Conservation (phyloP, 1,140 invertebrate species). For the Arion vulgaris region DNA sequence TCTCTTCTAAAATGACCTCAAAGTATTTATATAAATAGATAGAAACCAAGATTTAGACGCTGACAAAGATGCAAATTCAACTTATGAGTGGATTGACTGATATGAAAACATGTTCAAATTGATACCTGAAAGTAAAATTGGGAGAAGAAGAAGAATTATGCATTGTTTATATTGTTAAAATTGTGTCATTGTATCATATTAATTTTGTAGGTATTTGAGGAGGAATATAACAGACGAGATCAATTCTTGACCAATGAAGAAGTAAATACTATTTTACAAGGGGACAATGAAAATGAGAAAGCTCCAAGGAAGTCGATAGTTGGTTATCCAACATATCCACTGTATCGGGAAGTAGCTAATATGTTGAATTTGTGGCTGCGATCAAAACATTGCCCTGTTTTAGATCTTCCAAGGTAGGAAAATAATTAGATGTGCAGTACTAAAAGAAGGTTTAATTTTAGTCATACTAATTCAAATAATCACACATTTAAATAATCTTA, state of each 20-base stretch:
- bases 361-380: slow-evolving; percentile 57
- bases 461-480: too few species aligned
- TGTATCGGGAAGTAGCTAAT: slow-evolving; percentile 55
- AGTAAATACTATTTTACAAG: slow-evolving; percentile 39
- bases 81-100: too few species aligned
- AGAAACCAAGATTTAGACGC: too few species aligned
- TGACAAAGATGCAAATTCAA: too few species aligned
- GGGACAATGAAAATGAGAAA: slow-evolving; percentile 36
- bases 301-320: slow-evolving; percentile 51
- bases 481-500: too few species aligned
- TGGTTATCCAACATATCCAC: slow-evolving; percentile 59
- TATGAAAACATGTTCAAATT: too few species aligned
- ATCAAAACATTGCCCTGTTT: slow-evolving; percentile 55
- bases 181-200: not conserved
- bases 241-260: slow-evolving; percentile 48
- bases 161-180: too few species aligned
- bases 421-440: not conserved
- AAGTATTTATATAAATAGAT: too few species aligned
- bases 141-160: too few species aligned
- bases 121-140: too few species aligned
- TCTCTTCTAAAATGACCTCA: too few species aligned
- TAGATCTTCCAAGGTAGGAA: slow-evolving; percentile 53
- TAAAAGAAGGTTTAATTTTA: too few species aligned
- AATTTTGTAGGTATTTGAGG: slow-evolving; percentile 51
- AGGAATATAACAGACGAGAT: slow-evolving; percentile 46